phyloP scores from a whole-genome alignment of 2,888 invertebrate species.

The Drosophila mettleri region DNA sequence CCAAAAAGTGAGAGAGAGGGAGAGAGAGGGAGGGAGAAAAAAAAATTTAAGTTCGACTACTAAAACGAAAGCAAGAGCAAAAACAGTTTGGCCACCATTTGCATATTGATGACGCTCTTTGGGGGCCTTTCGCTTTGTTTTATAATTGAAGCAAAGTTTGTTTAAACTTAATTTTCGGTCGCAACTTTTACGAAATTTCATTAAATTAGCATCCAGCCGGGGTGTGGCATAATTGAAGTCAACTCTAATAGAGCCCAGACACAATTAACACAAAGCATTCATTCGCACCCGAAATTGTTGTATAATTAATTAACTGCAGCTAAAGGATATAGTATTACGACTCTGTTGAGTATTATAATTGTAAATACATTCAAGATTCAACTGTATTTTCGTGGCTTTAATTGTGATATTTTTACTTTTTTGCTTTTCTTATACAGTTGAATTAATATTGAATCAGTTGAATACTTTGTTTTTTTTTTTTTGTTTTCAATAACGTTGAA shows the following conservation, averaged over 20 bases:
- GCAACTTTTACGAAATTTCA: slow-evolving; percentile 34
- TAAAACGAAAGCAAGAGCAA: slow-evolving; percentile 2
- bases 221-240: slow-evolving; percentile 19
- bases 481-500: background rate
- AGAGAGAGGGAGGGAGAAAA: background rate
- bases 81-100: slow-evolving; percentile 34
- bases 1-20: background rate
- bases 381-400: no score
- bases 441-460: background rate
- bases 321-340: no score
- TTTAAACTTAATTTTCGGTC: slow-evolving; percentile 42
- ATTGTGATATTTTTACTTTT: no score
- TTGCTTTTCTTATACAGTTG: background rate
- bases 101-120: slow-evolving; percentile 47
- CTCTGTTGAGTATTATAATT: no score
- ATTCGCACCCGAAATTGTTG: slow-evolving; percentile 2
- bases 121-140: slow-evolving; percentile 11
- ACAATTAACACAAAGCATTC: slow-evolving; percentile 3
- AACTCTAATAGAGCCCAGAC: slow-evolving; percentile 1
- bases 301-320: background rate
- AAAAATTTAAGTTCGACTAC: slow-evolving; percentile 2
- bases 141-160: slow-evolving; percentile 53
- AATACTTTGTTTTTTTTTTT: background rate
- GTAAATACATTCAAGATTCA: no score
- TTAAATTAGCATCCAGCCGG: slow-evolving; percentile 34